Percentiles rank a stretch among this genome's conserved stretches.
phyloP scores from a whole-genome alignment of 2,888 invertebrate genomes.

The Poecilus cupreus region DNA sequence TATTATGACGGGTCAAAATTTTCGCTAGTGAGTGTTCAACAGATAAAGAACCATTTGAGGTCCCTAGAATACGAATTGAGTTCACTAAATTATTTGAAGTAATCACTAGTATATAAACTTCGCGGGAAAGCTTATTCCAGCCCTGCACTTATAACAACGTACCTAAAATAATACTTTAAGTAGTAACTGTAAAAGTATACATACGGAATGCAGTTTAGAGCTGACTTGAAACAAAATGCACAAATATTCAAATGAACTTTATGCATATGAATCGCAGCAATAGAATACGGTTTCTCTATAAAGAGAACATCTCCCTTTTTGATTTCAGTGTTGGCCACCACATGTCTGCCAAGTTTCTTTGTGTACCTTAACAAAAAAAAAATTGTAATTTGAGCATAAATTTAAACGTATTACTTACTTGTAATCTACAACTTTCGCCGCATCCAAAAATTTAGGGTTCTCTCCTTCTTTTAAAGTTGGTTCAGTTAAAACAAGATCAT shows the following conservation, averaged over 20 bases:
- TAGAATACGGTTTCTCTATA: not conserved
- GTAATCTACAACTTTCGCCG: not conserved
- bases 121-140: too few species aligned
- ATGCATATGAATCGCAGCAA: not conserved
- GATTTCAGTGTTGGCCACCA: not conserved
- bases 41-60: too few species aligned
- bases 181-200: not conserved
- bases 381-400: not conserved
- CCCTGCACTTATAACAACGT: too few species aligned
- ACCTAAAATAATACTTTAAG: too few species aligned
- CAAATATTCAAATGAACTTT: not conserved
- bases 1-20: too few species aligned
- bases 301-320: not conserved
- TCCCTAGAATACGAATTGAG: too few species aligned
- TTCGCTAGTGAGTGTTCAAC: too few species aligned
- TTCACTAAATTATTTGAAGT: too few species aligned
- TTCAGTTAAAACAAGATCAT: not conserved
- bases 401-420: not conserved
- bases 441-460: conserved; percentile 7
- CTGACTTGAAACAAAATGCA: not conserved
- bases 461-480: not conserved
- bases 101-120: too few species aligned
- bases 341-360: conserved; percentile 13
- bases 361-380: not conserved
- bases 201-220: conserved; percentile 10